Evolutionary conservation across 2,888 invertebrate species (phyloP), one percentile per base, ranked within the genome.

Genomic region (Graphium colonna): DNA sequence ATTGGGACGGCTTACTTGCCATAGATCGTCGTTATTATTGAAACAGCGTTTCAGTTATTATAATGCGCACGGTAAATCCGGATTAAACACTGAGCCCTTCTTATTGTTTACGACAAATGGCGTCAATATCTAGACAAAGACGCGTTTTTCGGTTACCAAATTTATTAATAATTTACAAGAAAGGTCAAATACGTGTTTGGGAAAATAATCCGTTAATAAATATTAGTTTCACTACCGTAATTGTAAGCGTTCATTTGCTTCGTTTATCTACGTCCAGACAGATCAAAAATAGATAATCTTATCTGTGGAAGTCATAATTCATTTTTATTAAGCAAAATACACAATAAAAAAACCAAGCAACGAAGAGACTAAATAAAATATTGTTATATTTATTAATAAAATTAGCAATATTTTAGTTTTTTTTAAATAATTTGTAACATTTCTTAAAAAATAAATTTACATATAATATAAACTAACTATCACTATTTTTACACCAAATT

Each of bases 11-110:
- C 41, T 44, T 44, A 31, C 39, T 52, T 52, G 45, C 45, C 41
- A 44, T 44, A 31, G 49, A 38, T 31, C 43, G 43, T n/a, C 51
- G 50, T 52, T 56, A 54, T 45, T 44, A 52, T 51, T 56, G 56
- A 56, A 56, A 48, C 48, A 53, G 44, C 44, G 26, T 38, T 52
- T 47, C 49, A 49, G 53, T 53, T 53, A 53, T 53, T 48, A 49
- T 44, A 53, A 53, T 49, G 48, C 44, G 31, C 42, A 39, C 39
- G 38, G 48, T 53, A 53, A 53, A 53, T 53, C 48, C 48, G 53
- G 53, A 48, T 53, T 39, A 39, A 49, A 53, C 53, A 31, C 48
- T 31, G 26, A 49, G 53, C 53, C 53, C 48, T 48, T 48, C 52
- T 53, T 49, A 43, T 43, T n/a, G n/a, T n/a, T n/a, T n/a, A 53